These are phyloP conservation scores for Yponomeuta sedellus DNA, from an alignment of 2,888 invertebrate species.

Conservation along the genomic window DNA sequence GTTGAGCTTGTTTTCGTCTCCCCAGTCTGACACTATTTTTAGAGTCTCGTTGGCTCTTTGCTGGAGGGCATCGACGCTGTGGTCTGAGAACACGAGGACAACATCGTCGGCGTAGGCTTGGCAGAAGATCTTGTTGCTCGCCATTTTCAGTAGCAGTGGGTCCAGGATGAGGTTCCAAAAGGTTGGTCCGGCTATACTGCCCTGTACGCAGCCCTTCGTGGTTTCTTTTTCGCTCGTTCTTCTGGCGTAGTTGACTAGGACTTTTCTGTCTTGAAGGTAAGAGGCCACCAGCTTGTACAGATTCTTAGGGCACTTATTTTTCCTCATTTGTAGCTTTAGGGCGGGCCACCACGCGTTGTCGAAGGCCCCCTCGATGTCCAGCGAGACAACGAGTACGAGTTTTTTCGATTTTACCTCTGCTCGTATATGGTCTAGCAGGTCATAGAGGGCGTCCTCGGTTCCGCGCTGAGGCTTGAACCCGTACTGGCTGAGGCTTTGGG, in stretches of 20 bases:
- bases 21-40: conserved; percentile 18
- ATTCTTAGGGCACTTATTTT: not conserved
- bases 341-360: not conserved
- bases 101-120: conserved; percentile 29
- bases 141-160: conserved; percentile 14
- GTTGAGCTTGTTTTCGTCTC: conserved; percentile 18
- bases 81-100: conserved; percentile 14
- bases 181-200: conserved; percentile 22
- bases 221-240: conserved; percentile 13
- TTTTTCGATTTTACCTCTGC: not conserved
- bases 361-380: too few species aligned
- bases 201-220: conserved; percentile 24
- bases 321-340: not conserved
- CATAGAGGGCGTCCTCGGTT: conserved; percentile 5
- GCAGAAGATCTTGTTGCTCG: not conserved
- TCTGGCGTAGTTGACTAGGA: conserved; percentile 20
- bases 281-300: not conserved
- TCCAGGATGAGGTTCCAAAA: conserved; percentile 25
- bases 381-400: not conserved
- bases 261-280: conserved; percentile 19
- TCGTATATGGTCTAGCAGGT: not conserved
- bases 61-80: not conserved
- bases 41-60: conserved; percentile 12
- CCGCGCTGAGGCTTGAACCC: not conserved
- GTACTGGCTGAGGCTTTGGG: not conserved